These are phyloP conservation scores for Oreochromis niloticus DNA, from an alignment of 2,113 vertebrate genomes.

Conservation along the genomic window DNA sequence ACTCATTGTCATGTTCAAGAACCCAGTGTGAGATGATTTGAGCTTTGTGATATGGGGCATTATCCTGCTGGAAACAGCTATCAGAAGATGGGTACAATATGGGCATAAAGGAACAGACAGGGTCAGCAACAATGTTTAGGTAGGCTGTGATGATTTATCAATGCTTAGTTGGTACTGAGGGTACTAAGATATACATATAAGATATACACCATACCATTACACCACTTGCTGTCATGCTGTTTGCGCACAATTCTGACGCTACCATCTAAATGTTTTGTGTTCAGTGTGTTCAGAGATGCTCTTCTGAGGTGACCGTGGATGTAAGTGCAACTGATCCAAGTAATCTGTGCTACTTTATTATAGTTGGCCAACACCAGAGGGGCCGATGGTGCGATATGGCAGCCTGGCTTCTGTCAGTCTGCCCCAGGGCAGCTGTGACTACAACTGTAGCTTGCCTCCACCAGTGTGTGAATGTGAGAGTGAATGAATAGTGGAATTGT, in stretches of 20 bases:
- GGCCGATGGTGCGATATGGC: too few relatives aligned
- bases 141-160: background rate
- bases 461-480: too few relatives aligned
- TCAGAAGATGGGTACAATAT: background rate
- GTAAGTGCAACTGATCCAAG: too few relatives aligned
- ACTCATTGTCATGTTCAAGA: background rate
- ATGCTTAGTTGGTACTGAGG: background rate
- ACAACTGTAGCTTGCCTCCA: too few relatives aligned
- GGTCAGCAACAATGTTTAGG: background rate
- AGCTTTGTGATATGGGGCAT: background rate
- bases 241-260: background rate
- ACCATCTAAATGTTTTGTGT: background rate
- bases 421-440: too few relatives aligned
- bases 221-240: background rate
- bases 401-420: too few relatives aligned
- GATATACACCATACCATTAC: background rate
- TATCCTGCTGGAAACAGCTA: background rate
- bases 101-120: background rate
- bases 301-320: background rate
- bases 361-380: too few relatives aligned
- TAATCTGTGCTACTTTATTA: too few relatives aligned
- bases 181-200: background rate
- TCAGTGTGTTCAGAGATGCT: background rate
- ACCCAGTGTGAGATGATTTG: background rate
- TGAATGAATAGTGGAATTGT: too few relatives aligned